A percentile compares a stretch with the other conserved stretches of the same genome.
Conservation (phyloP, 2,888 invertebrate genomes). For the Colletes collaris region DNA sequence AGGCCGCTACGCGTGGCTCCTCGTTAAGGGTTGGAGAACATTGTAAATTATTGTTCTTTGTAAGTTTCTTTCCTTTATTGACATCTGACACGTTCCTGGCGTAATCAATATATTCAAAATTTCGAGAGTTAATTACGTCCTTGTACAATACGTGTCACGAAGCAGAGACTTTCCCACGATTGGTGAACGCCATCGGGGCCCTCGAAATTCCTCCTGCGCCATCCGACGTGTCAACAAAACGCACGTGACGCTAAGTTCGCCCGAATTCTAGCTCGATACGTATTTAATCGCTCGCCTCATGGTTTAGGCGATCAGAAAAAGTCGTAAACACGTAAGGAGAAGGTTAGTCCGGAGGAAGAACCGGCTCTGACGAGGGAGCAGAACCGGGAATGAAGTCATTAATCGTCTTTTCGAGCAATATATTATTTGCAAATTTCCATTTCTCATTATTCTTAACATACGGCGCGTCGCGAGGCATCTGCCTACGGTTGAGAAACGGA, state of each 20-base stretch:
- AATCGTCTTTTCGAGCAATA: slow-evolving; percentile 57
- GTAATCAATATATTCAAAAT: no score
- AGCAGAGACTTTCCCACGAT: no score
- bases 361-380: slow-evolving; percentile 49
- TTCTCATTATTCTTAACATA: slow-evolving; percentile 54
- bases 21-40: no score
- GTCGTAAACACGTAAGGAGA: neutral
- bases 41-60: no score
- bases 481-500: slow-evolving; percentile 33
- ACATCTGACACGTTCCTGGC: no score
- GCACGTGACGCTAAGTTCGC: neutral
- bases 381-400: slow-evolving; percentile 63
- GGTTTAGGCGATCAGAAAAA: slow-evolving; percentile 6
- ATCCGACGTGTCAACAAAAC: no score
- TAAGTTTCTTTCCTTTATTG: no score
- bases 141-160: no score
- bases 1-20: no score
- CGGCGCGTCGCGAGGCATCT: slow-evolving; percentile 21
- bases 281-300: slow-evolving; percentile 24
- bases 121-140: no score
- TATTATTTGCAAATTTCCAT: slow-evolving; percentile 63
- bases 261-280: slow-evolving; percentile 14
- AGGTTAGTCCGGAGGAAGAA: slow-evolving; percentile 45
- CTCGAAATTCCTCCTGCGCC: no score
- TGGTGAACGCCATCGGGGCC: no score